Evolutionary conservation across 2,888 invertebrate species (phyloP).

Genomic region (Acrobeloides nanus): DNA sequence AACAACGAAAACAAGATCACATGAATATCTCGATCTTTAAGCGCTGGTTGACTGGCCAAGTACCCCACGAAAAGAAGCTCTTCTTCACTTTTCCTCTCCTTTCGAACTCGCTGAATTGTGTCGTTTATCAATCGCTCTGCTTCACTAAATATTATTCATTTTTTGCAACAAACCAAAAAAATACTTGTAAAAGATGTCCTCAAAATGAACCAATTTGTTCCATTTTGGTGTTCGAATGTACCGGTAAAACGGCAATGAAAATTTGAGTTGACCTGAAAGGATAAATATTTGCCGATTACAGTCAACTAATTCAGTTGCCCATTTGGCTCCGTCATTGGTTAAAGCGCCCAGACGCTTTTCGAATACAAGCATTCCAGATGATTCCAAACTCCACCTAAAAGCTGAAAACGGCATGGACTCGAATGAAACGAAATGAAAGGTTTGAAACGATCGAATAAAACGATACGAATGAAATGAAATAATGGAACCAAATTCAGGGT

Average conservation of each 20-base stretch:
- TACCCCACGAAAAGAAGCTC: slow-evolving; percentile 57
- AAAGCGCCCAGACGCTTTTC: slow-evolving; percentile 75
- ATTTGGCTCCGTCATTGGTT: slow-evolving; percentile 61
- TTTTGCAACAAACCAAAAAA: slow-evolving; percentile 48
- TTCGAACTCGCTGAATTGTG: slow-evolving; percentile 57
- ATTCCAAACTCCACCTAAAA: slow-evolving; percentile 74
- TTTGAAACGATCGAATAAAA: too few relatives aligned
- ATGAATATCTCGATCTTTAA: slow-evolving; percentile 61
- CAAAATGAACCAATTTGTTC: slow-evolving; percentile 58
- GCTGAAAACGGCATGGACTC: too few relatives aligned
- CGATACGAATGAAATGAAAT: too few relatives aligned
- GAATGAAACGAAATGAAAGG: too few relatives aligned
- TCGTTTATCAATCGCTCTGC: slow-evolving; percentile 52
- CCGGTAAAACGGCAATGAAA: slow-evolving; percentile 60
- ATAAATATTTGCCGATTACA: slow-evolving; percentile 61
- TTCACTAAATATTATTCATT: slow-evolving; percentile 40
- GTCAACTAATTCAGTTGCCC: slow-evolving; percentile 76
- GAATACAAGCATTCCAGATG: slow-evolving; percentile 80
- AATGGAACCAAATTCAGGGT: too few relatives aligned
- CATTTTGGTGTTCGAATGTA: slow-evolving; percentile 59
- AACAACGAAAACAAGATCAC: slow-evolving; percentile 70
- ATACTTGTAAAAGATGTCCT: slow-evolving; percentile 67
- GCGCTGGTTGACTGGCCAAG: slow-evolving; percentile 56
- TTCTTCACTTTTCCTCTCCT: slow-evolving; percentile 7
- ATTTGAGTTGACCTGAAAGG: slow-evolving; percentile 58